Evolutionary conservation across 2,888 invertebrate genomes (phyloP), one percentile per base, ranked within the genome.

Genomic region (Trichogramma dendrolimi): DNA sequence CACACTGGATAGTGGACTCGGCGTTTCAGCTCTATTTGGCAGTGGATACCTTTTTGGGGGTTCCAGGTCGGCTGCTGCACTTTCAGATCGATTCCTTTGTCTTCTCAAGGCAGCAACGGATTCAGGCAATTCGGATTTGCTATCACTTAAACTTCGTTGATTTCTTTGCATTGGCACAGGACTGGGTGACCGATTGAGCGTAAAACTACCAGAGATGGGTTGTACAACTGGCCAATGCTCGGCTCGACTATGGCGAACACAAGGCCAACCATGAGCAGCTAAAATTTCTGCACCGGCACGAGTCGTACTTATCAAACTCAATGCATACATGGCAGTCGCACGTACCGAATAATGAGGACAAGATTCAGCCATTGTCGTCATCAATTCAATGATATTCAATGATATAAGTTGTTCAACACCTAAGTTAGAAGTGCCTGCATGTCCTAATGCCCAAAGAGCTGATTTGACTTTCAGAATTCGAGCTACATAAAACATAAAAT

Each of bases 1-100:
- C 67, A 91, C 88, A 78, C 93, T 94, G 27, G 93, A 91, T 74
- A 94, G 92, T 1, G 94, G 94, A 80, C 93, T 94, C 40, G 95
- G 83, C 54, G 90, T 90, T 72, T 88, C 86, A 68, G 88, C 85
- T 76, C 88, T 84, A 68, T 91, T 90, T 67, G 72, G 69, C 65
- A 76, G 66, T 55, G 71, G 71, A 51, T 72, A 77, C 40, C 74
- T 73, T 51, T 72, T 73, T 27, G 27, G 27, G 0, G 72, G 67
- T 57, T 78, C 79, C n/a, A 75, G 68, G 57, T 79, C 79, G 1
- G 78, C 76, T n/a, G 78, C 78, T 5, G 79, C 79, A 60, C 79
- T 79, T 60, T 79, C 79, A 2, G 79, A 79, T 47, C 78, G 71
- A 66, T 79, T 78, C 56, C 79, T 73, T 6, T 75, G 74, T 52